Evolutionary conservation across 2,113 vertebrate species (phyloP), one percentile per base, ranked within the genome.

Genomic region (Ailurus styani): DNA sequence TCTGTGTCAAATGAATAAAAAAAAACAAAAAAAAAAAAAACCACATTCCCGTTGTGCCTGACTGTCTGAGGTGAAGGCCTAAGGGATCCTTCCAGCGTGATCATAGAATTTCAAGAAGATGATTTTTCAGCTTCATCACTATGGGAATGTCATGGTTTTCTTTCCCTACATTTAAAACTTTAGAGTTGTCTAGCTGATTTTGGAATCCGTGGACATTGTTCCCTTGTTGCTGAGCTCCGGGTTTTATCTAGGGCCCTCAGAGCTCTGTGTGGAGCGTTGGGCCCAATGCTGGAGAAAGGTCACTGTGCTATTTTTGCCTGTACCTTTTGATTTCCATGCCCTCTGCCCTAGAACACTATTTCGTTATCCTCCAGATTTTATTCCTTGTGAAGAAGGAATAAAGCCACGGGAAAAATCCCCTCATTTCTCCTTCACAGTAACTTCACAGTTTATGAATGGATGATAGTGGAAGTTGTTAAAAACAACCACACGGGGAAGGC

Each of bases 71-170:
- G 14, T 73, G 12, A 31, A 31, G 50, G 9, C 6, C 29, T 12
- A 84, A 75, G 54, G 50, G 7, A 60, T 68, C 6, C 25, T 83
- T 86, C 40, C 13, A 83, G 55, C 50, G 66, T n/a, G 50, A 81
- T 81, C 15, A 14, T 90, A 29, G 55, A 85, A 91, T 95, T 93
- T 83, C 70, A 92, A 90, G 50, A 95, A 85, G 54, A 64, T 70
- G 64, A 50, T 45, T 13, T 13, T 54, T 90, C 57, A 73, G 11
- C 25, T 84, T 90, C 11, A 25, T 62, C 64, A 5, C 57, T 34
- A 29, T 18, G 84, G 52, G 85, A 94, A 78, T 34, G 13, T 50
- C 52, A 34, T 79, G 25, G 18, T 81, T 84, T 96, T 82, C 90
- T 75, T 92, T 81, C 29, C 21, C 1, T 86, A 34, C n/a, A 68